Conservation (phyloP, 2,888 invertebrate genomes). For the Ectemnius lituratus region DNA sequence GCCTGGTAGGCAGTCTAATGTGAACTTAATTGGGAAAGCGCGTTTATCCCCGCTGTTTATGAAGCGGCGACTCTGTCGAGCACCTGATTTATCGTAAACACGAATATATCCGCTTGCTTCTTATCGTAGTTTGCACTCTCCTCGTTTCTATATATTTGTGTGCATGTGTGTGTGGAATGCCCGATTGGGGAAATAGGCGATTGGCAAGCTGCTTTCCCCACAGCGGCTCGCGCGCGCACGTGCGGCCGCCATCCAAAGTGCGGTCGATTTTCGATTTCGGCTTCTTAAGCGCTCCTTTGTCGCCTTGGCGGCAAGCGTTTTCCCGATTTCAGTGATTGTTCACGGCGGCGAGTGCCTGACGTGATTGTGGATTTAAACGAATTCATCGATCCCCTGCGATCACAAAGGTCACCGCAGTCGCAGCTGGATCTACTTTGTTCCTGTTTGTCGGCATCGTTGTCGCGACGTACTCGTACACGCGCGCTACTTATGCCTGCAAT, state of each 20-base stretch:
- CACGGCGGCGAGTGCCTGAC: not conserved
- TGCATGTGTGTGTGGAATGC: not conserved
- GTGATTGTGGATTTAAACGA: conserved; percentile 15
- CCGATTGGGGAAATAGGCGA: no score
- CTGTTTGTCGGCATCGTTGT: no score
- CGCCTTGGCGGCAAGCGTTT: no score
- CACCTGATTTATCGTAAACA: conserved; percentile 15
- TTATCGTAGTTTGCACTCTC: conserved; percentile 25
- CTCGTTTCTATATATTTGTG: not conserved
- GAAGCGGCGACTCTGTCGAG: no score
- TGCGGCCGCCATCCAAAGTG: not conserved
- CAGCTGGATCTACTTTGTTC: conserved; percentile 2
- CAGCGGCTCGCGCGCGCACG: no score
- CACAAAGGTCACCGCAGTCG: conserved; percentile 23
- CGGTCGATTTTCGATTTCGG: not conserved
- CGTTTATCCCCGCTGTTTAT: not conserved
- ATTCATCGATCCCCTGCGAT: conserved; percentile 16
- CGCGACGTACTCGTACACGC: no score
- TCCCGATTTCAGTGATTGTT: not conserved
- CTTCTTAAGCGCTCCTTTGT: conserved; percentile 1
- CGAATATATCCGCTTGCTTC: conserved; percentile 21
- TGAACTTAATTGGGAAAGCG: conserved; percentile 28
- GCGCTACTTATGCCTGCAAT: conserved; percentile 13
- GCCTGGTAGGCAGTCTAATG: conserved; percentile 9
- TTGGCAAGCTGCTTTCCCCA: no score